Percentiles rank a stretch among this genome's conserved stretches.
phyloP scores from a whole-genome alignment of 2,888 invertebrate genomes.

The Tenthredo distinguenda region DNA sequence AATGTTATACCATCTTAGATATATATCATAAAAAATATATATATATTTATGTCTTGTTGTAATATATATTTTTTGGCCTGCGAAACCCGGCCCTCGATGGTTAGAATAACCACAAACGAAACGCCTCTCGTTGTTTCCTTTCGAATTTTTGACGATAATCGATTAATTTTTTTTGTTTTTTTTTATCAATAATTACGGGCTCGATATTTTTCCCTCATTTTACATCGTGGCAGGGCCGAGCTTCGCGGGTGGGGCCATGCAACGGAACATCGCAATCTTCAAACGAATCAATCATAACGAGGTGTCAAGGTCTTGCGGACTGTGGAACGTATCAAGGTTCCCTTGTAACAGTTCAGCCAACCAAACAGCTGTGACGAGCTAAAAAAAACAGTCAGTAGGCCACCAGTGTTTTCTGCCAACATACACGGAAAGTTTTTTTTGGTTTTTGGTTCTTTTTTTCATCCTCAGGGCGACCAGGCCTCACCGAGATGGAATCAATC shows the following conservation, averaged over 20 bases:
- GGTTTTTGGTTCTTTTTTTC: conserved; percentile 14
- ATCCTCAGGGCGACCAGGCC: conserved; percentile 51
- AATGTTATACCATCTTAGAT: conserved; percentile 72
- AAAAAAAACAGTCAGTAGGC: conserved; percentile 76
- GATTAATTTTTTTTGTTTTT: background rate
- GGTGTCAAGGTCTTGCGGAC: conserved; percentile 71
- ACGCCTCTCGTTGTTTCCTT: no score
- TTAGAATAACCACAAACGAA: background rate
- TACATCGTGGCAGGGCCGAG: conserved; percentile 64
- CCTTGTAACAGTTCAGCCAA: conserved; percentile 79
- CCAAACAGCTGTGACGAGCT: conserved; percentile 78
- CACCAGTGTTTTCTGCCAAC: conserved; percentile 67
- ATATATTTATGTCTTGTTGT: conserved; percentile 37
- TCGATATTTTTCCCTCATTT: background rate
- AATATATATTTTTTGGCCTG: conserved; percentile 67
- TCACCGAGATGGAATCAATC: conserved; percentile 31
- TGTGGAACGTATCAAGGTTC: conserved; percentile 79
- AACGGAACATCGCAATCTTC: conserved; percentile 76
- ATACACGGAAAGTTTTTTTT: conserved; percentile 55
- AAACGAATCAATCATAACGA: conserved; percentile 68
- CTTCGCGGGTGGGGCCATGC: conserved; percentile 75
- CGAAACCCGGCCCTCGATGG: conserved; percentile 66
- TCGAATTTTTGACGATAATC: no score
- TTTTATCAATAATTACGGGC: background rate
- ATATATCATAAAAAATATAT: conserved; percentile 69